Conservation (phyloP, 2,797 vertebrate genomes). For the Amazona finschi region DNA sequence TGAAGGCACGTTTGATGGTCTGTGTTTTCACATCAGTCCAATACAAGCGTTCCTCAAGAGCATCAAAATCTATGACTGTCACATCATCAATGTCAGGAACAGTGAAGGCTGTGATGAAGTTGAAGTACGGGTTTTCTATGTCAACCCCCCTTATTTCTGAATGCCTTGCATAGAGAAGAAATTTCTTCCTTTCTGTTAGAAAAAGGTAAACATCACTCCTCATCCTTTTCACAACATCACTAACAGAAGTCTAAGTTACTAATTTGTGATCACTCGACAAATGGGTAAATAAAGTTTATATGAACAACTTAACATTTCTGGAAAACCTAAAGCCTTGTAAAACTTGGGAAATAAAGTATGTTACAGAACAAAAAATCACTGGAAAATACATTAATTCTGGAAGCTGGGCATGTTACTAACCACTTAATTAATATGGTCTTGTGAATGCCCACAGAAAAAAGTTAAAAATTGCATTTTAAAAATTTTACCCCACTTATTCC, state of each 20-base stretch:
- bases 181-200: constrained; percentile 88
- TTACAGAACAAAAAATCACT: background rate
- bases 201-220: background rate
- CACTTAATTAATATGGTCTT: background rate
- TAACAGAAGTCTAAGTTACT: background rate
- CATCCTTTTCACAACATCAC: background rate
- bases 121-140: constrained; percentile 97
- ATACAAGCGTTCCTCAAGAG: constrained; percentile 91
- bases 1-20: constrained; percentile 93
- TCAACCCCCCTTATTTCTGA: constrained; percentile 98
- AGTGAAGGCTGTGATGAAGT: constrained; percentile 96
- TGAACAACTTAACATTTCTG: background rate
- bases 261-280: background rate
- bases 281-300: background rate
- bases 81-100: constrained; percentile 97
- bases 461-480: background rate
- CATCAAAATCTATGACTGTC: constrained; percentile 94
- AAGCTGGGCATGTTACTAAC: background rate
- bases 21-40: constrained; percentile 98
- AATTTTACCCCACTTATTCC: background rate
- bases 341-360: background rate
- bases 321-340: background rate
- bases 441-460: background rate
- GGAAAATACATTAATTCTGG: background rate
- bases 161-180: constrained; percentile 91